Base-by-base conservation (phyloP, 1,140 invertebrate species). In the Dendrolimus punctatus region DNA sequence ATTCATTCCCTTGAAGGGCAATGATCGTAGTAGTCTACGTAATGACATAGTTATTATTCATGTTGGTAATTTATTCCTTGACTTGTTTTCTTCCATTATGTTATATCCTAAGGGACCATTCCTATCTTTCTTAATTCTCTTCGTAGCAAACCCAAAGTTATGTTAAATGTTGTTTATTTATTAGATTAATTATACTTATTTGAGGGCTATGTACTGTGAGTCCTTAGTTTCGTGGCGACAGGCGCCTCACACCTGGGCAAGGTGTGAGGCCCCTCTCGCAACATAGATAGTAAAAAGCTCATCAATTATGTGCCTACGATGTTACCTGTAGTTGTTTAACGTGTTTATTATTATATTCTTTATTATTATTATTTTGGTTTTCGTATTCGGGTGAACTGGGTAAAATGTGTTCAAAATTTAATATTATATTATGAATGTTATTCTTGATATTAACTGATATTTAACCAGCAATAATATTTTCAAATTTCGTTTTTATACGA, bases 271-370 rank as follows among this genome's bases (percentile, higher is more conserved):
- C 23, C 23, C 23, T 46, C 43, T 52, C 50, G 51, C 54, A 10
- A 39, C 49, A 63, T 65, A 72, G 66, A 64, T 72, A 73, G 66
- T 55, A 57, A 56, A 66, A 73, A 82, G 81, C 81, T 83, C 80
- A 82, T 76, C 66, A 71, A 81, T 69, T 65, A 85, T 76, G 82
- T 85, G 82, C 82, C 82, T 83, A 85, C 77, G 71, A 83, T 85
- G 82, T 85, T 85, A 85, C 82, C 82, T 83, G 79, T 85, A 85
- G 82, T 79, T 80, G 64, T 76, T 68, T 71, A 66, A 70, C 62
- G 67, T 79, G 74, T 73, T 76, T 73, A 76, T 75, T 66, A 73
- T 75, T 70, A 71, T 71, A 55, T 57, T 47, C 43, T 46, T 57
- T 69, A 64, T 76, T 71, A 71, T 74, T 58, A 62, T 53, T 65